A percentile compares a stretch with the other conserved stretches of the same genome.
phyloP scores from a whole-genome alignment of 2,797 vertebrate genomes.

The Rachycentron canadum region DNA sequence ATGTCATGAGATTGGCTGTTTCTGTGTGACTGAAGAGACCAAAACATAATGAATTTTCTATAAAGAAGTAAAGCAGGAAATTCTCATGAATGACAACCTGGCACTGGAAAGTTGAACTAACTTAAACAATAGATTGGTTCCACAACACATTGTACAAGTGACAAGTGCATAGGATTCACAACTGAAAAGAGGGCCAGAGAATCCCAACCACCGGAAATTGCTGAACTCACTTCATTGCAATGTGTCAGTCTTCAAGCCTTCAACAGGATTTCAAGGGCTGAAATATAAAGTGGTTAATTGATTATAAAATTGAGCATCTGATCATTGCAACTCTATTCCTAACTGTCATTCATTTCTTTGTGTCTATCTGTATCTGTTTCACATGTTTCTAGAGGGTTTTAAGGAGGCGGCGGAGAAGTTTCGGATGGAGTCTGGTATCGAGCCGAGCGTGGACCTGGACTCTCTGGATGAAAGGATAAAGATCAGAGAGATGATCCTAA shows the following conservation, averaged over 20 bases:
- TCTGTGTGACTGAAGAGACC: no score
- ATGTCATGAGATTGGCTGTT: no score
- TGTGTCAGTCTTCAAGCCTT: not conserved
- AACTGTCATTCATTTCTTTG: not conserved
- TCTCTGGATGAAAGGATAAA: slow-evolving; percentile 97
- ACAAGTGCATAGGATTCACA: not conserved
- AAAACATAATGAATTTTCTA: not conserved
- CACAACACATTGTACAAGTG: not conserved
- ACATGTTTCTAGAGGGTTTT: slow-evolving; percentile 90
- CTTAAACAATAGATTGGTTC: no score
- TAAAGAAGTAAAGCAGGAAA: not conserved
- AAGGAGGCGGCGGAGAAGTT: slow-evolving; percentile 99
- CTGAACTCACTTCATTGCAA: not conserved
- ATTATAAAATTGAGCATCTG: not conserved
- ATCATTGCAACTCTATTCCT: not conserved
- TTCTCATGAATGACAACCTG: not conserved
- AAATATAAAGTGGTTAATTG: not conserved
- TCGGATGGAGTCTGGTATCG: slow-evolving; percentile 97
- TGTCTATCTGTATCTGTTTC: slow-evolving; percentile 15
- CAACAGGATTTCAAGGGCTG: not conserved
- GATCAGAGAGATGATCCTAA: slow-evolving; percentile 97
- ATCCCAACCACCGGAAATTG: not conserved
- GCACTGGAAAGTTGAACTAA: no score
- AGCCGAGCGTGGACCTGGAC: slow-evolving; percentile 96
- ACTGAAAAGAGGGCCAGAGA: not conserved